Evolutionary conservation across 2,888 invertebrate species (phyloP), one percentile per base, ranked within the genome.

Genomic region (Ectemnius lituratus): DNA sequence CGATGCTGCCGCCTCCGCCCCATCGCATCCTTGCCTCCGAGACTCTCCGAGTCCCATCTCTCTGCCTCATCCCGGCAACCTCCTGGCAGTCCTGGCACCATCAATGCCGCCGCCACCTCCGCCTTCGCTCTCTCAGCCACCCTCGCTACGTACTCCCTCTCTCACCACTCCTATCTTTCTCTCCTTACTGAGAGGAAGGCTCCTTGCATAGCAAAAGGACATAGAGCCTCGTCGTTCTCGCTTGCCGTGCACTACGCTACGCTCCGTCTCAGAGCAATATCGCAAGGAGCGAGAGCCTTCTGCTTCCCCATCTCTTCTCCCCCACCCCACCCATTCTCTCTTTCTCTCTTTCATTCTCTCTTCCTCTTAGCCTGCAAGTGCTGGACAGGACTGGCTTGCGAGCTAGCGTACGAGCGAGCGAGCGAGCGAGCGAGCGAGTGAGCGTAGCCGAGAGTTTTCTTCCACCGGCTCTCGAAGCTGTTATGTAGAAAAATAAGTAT

Each of bases 401-500:
- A 16, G 5, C 52, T 4, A 47, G 13, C 2, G 2, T 11, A 47
- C 6, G 47, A 47, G 47, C 27, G 63, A 52, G n/a, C 77, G 78
- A 52, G n/a, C 77, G 78, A 56, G 78, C 67, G 78, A 70, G 72
- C 67, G 71, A 69, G 74, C 76, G 73, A 66, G 76, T 63, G 70
- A 57, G 28, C 27, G n/a, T 13, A 18, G 6, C 16, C 37, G 47
- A 28, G 62, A 59, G 61, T 69, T 73, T 70, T 73, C 56, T 75
- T 60, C 71, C 65, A 73, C 3, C 37, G 37, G 67, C 70, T 23
- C 63, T 71, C 63, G 63, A 37, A 79, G 73, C 81, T 80, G 81
- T 82, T 83, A 85, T 77, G 78, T 81, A 78, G 80, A 83, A 84
- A 86, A 86, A 85, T 86, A 85, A 86, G 85, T 76, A 76, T 78